These are phyloP conservation scores for Branchellion lobata DNA, from an alignment of 2,888 invertebrate genomes.

Conservation along the genomic window DNA sequence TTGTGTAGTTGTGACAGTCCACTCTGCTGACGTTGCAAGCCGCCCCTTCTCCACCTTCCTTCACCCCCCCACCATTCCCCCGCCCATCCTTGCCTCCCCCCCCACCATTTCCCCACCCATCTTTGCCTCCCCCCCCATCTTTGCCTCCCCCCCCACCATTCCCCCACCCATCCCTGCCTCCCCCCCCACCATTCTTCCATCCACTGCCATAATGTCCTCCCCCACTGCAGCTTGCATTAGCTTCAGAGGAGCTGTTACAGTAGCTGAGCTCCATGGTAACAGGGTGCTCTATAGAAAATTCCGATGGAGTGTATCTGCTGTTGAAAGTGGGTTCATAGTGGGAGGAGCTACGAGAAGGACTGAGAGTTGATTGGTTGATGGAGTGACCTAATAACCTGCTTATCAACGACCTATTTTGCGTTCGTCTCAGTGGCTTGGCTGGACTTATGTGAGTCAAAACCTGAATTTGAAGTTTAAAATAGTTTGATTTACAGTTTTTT, in stretches of 20 bases:
- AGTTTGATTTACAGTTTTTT: neutral
- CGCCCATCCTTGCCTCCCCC: no score
- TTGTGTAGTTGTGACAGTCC: no score
- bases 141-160: no score
- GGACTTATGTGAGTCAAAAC: constrained; percentile 49
- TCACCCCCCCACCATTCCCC: no score
- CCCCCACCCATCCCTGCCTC: no score
- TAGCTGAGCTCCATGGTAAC: neutral
- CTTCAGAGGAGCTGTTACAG: neutral
- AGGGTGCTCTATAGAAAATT: constrained; percentile 5
- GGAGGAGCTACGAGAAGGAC: constrained; percentile 15
- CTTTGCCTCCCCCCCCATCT: no score
- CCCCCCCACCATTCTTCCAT: neutral
- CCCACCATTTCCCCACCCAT: no score
- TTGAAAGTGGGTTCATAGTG: constrained; percentile 21
- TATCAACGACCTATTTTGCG: neutral
- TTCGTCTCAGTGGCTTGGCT: constrained; percentile 46
- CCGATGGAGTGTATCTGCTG: constrained; percentile 14
- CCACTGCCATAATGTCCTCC: neutral
- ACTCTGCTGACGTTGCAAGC: no score
- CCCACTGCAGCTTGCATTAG: neutral
- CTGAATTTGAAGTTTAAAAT: constrained; percentile 9
- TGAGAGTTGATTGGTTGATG: constrained; percentile 28
- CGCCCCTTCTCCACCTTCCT: no score
- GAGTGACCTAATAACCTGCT: neutral